Conservation (phyloP, 2,888 invertebrate species). For the Trissolcus japonicus region DNA sequence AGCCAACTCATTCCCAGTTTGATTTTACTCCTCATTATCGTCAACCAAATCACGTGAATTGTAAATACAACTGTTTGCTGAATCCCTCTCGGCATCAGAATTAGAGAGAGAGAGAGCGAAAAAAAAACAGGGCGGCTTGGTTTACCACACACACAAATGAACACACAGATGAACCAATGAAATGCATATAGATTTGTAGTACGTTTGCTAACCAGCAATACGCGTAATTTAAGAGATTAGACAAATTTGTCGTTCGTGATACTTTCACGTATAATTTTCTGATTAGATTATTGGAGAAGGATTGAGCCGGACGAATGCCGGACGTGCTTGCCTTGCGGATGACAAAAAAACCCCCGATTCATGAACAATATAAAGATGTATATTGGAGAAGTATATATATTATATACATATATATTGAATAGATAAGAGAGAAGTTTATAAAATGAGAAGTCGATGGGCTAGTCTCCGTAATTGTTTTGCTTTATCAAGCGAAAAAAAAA, state of each 20-base stretch:
- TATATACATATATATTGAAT: constrained; percentile 54
- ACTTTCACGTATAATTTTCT: constrained; percentile 32
- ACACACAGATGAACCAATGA: constrained; percentile 1
- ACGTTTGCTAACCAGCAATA: constrained; percentile 42
- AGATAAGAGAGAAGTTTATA: constrained; percentile 60
- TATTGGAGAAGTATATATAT: constrained; percentile 51
- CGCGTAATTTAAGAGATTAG: constrained; percentile 30
- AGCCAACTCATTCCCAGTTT: constrained; percentile 11
- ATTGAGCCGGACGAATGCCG: constrained; percentile 10
- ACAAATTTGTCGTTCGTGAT: constrained; percentile 35
- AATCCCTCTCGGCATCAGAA: constrained; percentile 15
- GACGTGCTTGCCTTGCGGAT: constrained; percentile 69
- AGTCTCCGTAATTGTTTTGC: constrained; percentile 61
- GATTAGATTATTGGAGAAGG: constrained; percentile 19
- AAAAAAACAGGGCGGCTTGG: background rate
- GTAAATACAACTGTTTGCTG: constrained; percentile 19
- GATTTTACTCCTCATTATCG: constrained; percentile 21
- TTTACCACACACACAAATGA: too few species aligned
- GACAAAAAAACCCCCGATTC: constrained; percentile 52
- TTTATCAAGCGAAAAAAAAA: background rate
- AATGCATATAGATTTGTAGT: constrained; percentile 41
- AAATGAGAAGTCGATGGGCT: constrained; percentile 62
- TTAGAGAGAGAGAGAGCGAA: too few species aligned
- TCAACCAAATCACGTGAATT: constrained; percentile 66
- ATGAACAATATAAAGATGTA: constrained; percentile 57